Base-by-base conservation (phyloP, 2,888 invertebrate genomes). In the Macrophya annulata region DNA sequence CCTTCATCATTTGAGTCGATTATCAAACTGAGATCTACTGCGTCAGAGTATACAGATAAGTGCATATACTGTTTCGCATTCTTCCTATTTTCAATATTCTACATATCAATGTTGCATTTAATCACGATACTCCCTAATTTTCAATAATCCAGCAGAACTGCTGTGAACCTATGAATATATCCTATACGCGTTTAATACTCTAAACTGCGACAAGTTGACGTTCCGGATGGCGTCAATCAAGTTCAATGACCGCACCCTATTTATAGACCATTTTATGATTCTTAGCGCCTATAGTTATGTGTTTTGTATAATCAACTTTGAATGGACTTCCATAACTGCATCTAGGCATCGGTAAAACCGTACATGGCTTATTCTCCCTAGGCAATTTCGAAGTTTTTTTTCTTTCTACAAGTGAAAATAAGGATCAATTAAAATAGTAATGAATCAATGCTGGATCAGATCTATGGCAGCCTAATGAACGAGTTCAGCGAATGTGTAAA, bases 191-290 rank as follows among this genome's bases (percentile, higher is more conserved):
- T 40, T 6, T 43, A n/a, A 12, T 71, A 40, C 71, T 9, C 4
- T 31, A n/a, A 17, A 40, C 17, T 8, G 71, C 71, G 31, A n/a
- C 71, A 40, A 40, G 71, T 71, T 40, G n/a, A 43, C 40, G 15
- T 17, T 40, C 71, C 71, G 71, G 71, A 71, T 43, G 71, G n/a
- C 37, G 15, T 6, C 71, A 71, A 71, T 71, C 40, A 40, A n/a
- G 71, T 71, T 37, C 71, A 71, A 71, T 43, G 71, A 71, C 71
- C 17, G 4, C 31, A 40, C 40, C 40, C 9, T 71, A 71, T 71
- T 71, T n/a, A 40, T 71, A 37, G 71, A 17, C 6, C 40, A 37
- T 37, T 43, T 71, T 8, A 31, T 40, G 71, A 71, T 71, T 71
- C 17, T 12, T 40, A 12, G 37, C 31, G 9, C 71, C 17, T 40